Base-by-base conservation (phyloP, 2,797 vertebrate species). In the Erethizon dorsatum region DNA sequence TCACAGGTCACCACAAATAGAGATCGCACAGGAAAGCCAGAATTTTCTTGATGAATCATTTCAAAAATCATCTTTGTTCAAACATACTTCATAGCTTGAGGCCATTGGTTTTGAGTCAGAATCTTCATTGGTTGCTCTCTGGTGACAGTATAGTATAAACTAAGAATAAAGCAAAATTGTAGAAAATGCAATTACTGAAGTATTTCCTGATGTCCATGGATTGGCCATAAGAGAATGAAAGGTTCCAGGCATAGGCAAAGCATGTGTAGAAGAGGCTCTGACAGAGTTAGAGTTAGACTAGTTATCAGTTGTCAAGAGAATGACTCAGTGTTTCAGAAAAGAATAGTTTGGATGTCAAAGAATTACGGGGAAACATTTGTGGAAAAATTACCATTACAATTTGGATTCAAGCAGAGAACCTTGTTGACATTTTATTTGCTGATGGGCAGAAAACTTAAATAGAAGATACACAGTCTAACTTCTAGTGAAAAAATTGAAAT, bases 391-490 rank as follows among this genome's bases (percentile, higher is more conserved):
- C 50, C 37, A 79, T 93, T 89, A 83, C 56, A 90, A 79, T 59
- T 56, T 90, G 77, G 17, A 84, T 63, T 61, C 78, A 90, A 7
- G 28, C 75, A n/a, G 41, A 91, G 71, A 88, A 80, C 28, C 37
- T 67, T 50, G 31, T 41, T 91, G 90, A 69, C n/a, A 82, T 94
- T 86, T 87, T 92, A 73, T 94, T 96, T 87, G 61, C n/a, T 91
- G 50, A 75, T 61, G 0, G 85, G 57, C 37, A 94, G 47, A 73
- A 90, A 20, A 57, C 45, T 77, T 95, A 83, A 93, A 93, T 90
- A 61, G 5, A 91, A 94, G 33, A 31, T 77, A 50, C 31, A 71
- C 5, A 90, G 11, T 26, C 33, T 94, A 77, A 77, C 73, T 50
- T 77, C 88, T 50, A 84, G n/a, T 94, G 20, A 78, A 94, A 94